Percentiles rank a stretch among this genome's conserved stretches.
These are phyloP conservation scores for Pygathrix nemaeus DNA, from an alignment of 2,113 vertebrate species.

Conservation along the genomic window DNA sequence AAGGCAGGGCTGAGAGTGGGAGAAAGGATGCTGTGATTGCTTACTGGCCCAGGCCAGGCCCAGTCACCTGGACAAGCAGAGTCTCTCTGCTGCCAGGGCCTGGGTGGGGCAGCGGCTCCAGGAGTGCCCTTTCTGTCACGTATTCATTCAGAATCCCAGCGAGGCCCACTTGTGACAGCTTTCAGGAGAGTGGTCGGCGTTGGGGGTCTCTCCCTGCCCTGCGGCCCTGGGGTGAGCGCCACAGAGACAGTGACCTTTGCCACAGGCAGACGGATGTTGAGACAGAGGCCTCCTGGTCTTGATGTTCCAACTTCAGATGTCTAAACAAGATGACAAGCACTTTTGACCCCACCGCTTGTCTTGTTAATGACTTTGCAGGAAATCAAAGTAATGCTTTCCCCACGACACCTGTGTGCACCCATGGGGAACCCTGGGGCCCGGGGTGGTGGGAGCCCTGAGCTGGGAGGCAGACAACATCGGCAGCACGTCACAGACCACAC, in stretches of 20 bases:
- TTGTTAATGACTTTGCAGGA: not conserved
- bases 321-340: no score
- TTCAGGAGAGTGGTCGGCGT: not conserved
- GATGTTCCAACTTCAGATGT: rapidly evolving
- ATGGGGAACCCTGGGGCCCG: not conserved
- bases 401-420: rapidly evolving
- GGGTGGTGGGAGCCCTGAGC: not conserved
- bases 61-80: not conserved
- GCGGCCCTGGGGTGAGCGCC: not conserved
- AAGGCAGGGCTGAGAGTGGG: not conserved
- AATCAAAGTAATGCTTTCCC: not conserved
- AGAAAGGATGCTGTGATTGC: not conserved
- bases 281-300: not conserved
- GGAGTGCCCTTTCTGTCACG: no score
- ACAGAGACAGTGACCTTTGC: not conserved
- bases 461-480: rapidly evolving
- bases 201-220: not conserved
- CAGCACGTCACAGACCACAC: not conserved
- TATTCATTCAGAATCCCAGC: not conserved
- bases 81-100: not conserved
- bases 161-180: not conserved
- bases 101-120: no score
- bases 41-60: not conserved
- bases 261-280: rapidly evolving
- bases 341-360: not conserved